A percentile compares a stretch with the other conserved stretches of the same genome.
Evolutionary conservation across 1,140 invertebrate species (phyloP).

Genomic region (Achatina immaculata): DNA sequence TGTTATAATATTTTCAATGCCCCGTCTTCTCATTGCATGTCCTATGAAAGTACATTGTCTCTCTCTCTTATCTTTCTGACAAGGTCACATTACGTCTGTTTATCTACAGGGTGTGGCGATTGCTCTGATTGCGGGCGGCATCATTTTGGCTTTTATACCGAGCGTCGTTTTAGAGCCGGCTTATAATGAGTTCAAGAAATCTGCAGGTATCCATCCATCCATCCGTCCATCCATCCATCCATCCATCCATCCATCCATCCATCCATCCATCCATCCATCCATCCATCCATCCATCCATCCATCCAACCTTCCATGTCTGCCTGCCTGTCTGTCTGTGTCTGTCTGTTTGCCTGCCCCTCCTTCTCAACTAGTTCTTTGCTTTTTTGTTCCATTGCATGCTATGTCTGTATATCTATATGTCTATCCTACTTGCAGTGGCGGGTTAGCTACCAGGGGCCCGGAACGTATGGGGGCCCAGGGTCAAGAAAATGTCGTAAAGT

Average conservation of each 20-base stretch:
- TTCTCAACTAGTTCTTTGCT: neutral
- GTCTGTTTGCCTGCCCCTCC: neutral
- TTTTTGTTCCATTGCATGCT: neutral
- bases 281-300: neutral
- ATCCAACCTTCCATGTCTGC: neutral
- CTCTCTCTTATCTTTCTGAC: too few species aligned
- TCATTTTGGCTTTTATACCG: conserved; percentile 12
- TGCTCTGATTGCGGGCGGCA: neutral
- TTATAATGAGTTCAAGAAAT: neutral
- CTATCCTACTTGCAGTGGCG: neutral
- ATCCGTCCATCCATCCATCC: neutral
- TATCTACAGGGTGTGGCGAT: neutral
- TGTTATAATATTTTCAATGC: too few species aligned
- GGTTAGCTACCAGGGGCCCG: too few species aligned
- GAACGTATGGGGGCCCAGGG: too few species aligned
- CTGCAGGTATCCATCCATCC: neutral
- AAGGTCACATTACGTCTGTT: too few species aligned
- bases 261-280: neutral
- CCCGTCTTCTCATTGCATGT: too few species aligned
- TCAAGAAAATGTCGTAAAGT: neutral
- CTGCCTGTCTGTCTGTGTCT: neutral
- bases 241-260: neutral
- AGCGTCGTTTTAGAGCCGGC: neutral
- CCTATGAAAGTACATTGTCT: too few species aligned
- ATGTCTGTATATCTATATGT: neutral